phyloP scores from a whole-genome alignment of 2,797 vertebrate genomes.

The Cossypha niveicapilla region DNA sequence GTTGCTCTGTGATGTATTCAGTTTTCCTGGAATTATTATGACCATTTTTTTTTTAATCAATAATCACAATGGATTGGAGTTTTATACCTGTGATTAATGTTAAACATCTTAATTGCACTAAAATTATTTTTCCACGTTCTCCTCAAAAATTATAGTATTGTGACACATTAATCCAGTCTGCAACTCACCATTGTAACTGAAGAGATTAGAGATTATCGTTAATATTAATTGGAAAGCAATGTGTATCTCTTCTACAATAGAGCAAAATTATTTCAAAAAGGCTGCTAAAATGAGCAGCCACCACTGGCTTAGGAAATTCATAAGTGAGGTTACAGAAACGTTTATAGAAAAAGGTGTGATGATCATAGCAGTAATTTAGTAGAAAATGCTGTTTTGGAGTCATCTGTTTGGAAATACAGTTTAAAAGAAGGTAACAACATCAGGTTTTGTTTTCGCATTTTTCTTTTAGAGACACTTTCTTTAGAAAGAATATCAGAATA shows the following conservation, averaged over 20 bases:
- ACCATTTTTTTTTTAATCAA: background rate
- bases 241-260: background rate
- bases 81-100: background rate
- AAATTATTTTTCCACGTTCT: background rate
- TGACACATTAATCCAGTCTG: background rate
- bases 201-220: background rate
- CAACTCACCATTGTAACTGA: rapidly evolving
- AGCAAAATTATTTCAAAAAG: background rate
- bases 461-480: background rate
- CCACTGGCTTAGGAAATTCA: background rate
- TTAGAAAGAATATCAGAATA: background rate
- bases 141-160: background rate
- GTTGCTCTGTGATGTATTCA: background rate
- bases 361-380: background rate
- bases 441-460: background rate
- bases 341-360: background rate
- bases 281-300: background rate
- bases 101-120: background rate
- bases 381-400: background rate
- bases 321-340: background rate
- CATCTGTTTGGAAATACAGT: background rate
- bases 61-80: background rate
- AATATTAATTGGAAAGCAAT: background rate
- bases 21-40: background rate
- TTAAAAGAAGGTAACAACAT: background rate